phyloP scores from a whole-genome alignment of 2,888 invertebrate genomes.

The Ecliptopera silaceata region DNA sequence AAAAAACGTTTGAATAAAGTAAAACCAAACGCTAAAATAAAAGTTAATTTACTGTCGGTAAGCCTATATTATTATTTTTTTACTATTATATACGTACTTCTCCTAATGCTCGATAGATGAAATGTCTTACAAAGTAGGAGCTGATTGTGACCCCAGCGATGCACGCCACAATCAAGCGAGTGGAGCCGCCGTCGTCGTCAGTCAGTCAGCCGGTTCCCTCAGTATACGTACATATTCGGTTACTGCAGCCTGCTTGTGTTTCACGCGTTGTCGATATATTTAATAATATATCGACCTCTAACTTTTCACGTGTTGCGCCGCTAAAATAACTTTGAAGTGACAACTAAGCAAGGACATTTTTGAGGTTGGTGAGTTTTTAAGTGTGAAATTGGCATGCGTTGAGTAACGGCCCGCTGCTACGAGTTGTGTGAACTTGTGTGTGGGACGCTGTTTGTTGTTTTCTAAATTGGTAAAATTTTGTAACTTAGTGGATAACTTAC shows the following conservation, averaged over 20 bases:
- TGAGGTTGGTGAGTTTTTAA: constrained; percentile 33
- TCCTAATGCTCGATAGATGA: too few species aligned
- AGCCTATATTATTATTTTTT: too few species aligned
- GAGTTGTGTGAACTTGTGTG: constrained; percentile 16
- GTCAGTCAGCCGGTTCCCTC: constrained; percentile 43
- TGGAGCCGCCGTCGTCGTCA: constrained; percentile 1
- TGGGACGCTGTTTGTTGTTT: constrained; percentile 31
- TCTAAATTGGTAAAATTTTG: constrained; percentile 13
- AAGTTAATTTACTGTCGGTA: too few species aligned
- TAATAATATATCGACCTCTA: constrained; percentile 26
- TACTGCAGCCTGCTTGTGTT: constrained; percentile 38
- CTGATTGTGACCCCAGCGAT: constrained; percentile 40
- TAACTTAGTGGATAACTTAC: neutral
- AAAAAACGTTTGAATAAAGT: too few species aligned
- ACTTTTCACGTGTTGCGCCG: constrained; percentile 26
- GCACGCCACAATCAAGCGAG: constrained; percentile 41
- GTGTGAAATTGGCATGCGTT: constrained; percentile 31
- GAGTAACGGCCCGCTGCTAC: constrained; percentile 24
- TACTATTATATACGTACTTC: too few species aligned
- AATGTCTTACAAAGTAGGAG: constrained; percentile 9
- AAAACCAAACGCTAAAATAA: too few species aligned
- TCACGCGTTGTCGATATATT: constrained; percentile 9
- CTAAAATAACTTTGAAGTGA: constrained; percentile 27
- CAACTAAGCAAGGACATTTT: constrained; percentile 24
- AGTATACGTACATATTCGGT: constrained; percentile 45